A percentile compares a stretch with the other conserved stretches of the same genome.
Conservation (phyloP, 2,797 vertebrate genomes). For the Graptemys geographica region DNA sequence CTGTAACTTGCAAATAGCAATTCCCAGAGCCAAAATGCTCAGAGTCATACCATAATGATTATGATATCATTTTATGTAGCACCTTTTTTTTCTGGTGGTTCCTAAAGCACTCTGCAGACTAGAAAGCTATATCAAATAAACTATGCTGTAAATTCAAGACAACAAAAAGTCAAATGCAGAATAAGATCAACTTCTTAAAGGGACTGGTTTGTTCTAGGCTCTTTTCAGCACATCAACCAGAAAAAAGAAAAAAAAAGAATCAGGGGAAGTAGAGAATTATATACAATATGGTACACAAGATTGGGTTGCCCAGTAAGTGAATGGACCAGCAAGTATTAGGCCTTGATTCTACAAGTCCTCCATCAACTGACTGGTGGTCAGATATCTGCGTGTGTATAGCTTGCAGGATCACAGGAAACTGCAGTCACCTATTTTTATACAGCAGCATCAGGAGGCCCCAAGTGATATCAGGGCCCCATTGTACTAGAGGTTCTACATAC, state of each 20-base stretch:
- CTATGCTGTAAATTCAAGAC: background rate
- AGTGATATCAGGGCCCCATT: slow-evolving; percentile 27
- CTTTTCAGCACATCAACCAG: background rate
- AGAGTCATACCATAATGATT: slow-evolving; percentile 38
- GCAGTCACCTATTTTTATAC: background rate
- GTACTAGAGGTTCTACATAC: background rate
- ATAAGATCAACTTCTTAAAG: background rate
- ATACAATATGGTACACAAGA: background rate
- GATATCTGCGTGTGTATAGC: background rate
- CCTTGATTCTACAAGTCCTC: background rate
- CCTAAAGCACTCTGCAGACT: slow-evolving; percentile 22
- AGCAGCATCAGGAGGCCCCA: background rate
- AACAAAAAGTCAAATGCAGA: slow-evolving; percentile 6
- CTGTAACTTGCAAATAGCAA: slow-evolving; percentile 70
- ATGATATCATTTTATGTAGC: background rate
- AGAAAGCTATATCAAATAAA: background rate
- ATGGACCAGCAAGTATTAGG: background rate
- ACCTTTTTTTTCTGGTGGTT: slow-evolving; percentile 21
- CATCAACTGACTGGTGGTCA: background rate
- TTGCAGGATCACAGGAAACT: background rate
- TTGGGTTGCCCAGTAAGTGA: background rate
- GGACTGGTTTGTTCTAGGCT: background rate
- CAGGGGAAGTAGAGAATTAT: background rate
- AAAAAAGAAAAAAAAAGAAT: background rate
- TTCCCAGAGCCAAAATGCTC: slow-evolving; percentile 59